Percentiles rank a stretch among this genome's conserved stretches.
These are phyloP conservation scores for Cheilosia grossa DNA, from an alignment of 2,888 invertebrate species.

Conservation along the genomic window DNA sequence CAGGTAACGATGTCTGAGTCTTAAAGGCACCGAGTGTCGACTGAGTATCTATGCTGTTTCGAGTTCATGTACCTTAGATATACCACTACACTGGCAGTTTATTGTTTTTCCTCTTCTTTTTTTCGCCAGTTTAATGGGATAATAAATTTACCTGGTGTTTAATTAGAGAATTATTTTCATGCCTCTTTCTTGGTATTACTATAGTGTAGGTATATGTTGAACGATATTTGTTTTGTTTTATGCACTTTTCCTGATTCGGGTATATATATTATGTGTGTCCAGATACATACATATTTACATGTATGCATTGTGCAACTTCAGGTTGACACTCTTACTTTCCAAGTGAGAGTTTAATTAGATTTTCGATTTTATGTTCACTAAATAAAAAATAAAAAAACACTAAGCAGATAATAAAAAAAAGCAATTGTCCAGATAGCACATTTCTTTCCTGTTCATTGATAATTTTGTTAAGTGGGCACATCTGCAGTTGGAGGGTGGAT, in stretches of 20 bases:
- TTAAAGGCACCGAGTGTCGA: not conserved
- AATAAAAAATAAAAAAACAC: conserved; percentile 16
- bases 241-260: conserved; percentile 13
- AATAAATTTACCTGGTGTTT: conserved; percentile 68
- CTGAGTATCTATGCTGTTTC: conserved; percentile 9
- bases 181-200: conserved; percentile 19
- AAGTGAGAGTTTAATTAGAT: conserved; percentile 18
- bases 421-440: not conserved
- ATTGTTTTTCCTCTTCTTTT: conserved; percentile 61
- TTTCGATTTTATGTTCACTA: conserved; percentile 14
- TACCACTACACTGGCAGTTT: conserved; percentile 57
- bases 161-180: conserved; percentile 65
- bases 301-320: no score
- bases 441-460: no score
- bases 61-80: conserved; percentile 46
- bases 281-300: no score
- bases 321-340: conserved; percentile 46
- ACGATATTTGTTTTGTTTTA: conserved; percentile 36
- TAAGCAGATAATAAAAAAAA: conserved; percentile 1
- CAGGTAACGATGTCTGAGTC: conserved; percentile 24
- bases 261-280: no score
- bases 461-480: no score
- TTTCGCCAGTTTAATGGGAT: conserved; percentile 66
- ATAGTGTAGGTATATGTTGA: conserved; percentile 8
- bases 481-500: not conserved